Base-by-base conservation (phyloP, 37 sponge, comb jelly and placozoan species). In the Amphimedon queenslandica region DNA sequence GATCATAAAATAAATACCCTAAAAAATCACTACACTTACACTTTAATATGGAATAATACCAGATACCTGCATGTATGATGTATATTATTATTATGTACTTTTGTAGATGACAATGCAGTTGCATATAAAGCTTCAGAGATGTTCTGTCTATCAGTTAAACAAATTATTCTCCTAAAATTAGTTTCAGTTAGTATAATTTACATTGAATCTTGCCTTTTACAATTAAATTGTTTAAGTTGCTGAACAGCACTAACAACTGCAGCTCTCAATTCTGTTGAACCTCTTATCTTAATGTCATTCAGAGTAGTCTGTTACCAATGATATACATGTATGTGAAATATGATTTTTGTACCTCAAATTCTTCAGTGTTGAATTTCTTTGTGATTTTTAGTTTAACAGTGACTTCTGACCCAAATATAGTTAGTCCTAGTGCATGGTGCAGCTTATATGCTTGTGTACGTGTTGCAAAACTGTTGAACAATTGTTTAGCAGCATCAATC, bases 111-210 rank as follows among this genome's bases (percentile, higher is more conserved):
- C 13, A 13, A 47, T 8, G 53, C 13, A 47, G 53, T 8, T 13
- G 53, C 13, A 47, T 47, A 47, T 47, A 13, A 13, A 18, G 53
- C 13, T 8, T 13, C 13, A 47, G 53, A 25, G 38, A 27, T 40
- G 42, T 69, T 40, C 3, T 4, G 2, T 3, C 70, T 42, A 69
- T 69, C 70, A 27, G 70, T 37, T 37, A 69, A 40, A 40, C 70
- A 69, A 24, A 69, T 20, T 3, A 69, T 69, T 24, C 70, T 37
- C 70, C 70, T 69, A 69, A 27, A 40, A n/a, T 4, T 5, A 21
- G 16, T 24, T 8, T 18, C 27, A 34, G 69, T 33, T 21, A 67
- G 20, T 20, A 34, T 11, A 67, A 20, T 18, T 34, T 27, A 5
- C 13, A 69, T 40, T 3, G 25, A 38, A 38, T 5, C 4, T n/a